Evolutionary conservation across 2,888 invertebrate genomes (phyloP).

Genomic region (Empis livida): DNA sequence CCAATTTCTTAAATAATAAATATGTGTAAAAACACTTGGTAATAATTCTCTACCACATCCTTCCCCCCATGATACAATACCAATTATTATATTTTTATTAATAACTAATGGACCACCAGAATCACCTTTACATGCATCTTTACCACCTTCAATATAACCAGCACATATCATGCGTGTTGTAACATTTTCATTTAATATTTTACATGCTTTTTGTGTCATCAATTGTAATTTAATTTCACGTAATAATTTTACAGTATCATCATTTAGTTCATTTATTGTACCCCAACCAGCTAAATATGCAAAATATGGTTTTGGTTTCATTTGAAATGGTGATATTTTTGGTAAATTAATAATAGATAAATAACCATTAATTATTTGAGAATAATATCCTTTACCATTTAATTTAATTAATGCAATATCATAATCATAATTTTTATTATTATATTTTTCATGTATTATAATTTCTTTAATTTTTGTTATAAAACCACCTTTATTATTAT

Average conservation of each 20-base stretch:
- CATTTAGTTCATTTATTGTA: background rate
- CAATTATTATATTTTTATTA: background rate
- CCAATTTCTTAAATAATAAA: background rate
- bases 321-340: background rate
- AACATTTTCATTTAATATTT: background rate
- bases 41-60: background rate
- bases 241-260: background rate
- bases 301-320: background rate
- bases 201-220: too few relatives aligned
- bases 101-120: background rate
- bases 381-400: too few relatives aligned
- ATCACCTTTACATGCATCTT: conserved; percentile 1
- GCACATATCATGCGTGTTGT: background rate
- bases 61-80: background rate
- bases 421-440: background rate
- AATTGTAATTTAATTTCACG: too few relatives aligned
- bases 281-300: background rate
- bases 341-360: background rate
- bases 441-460: background rate
- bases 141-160: background rate
- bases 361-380: too few relatives aligned
- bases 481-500: background rate
- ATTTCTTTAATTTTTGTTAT: background rate
- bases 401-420: background rate
- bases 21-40: background rate